phyloP scores from a whole-genome alignment of 2,113 vertebrate species.

The Rhinogobius similis region DNA sequence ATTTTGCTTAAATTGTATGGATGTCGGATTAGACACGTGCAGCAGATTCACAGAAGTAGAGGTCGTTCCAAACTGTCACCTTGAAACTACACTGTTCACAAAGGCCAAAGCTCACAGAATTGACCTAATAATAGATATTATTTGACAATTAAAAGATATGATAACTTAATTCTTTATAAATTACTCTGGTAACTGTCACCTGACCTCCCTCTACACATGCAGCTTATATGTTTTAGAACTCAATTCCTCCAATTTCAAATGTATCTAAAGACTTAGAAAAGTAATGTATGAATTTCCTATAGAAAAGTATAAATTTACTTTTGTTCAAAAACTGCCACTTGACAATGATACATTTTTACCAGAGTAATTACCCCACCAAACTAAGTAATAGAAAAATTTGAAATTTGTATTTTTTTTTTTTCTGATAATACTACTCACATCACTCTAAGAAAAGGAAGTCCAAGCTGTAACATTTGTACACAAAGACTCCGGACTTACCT shows the following conservation, averaged over 20 bases:
- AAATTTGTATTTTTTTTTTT: background rate
- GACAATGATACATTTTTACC: background rate
- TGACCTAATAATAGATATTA: too few species aligned
- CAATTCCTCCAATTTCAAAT: too few species aligned
- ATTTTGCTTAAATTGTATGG: background rate
- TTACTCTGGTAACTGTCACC: too few species aligned
- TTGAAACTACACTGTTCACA: too few species aligned
- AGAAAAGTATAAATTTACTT: too few species aligned
- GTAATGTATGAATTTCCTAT: too few species aligned
- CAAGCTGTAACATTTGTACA: slow-evolving; percentile 12
- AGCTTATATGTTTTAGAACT: background rate
- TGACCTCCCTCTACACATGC: background rate
- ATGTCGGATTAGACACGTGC: background rate
- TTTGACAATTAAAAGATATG: too few species aligned
- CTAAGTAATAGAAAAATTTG: background rate
- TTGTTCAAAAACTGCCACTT: background rate
- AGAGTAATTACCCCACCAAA: background rate
- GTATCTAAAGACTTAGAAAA: too few species aligned
- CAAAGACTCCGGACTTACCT: slow-evolving; percentile 71
- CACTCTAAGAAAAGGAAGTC: background rate
- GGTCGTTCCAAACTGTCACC: too few species aligned
- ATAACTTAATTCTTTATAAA: too few species aligned
- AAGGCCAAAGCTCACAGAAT: too few species aligned
- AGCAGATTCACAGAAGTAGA: background rate
- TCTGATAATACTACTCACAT: background rate